phyloP scores from a whole-genome alignment of 2,888 invertebrate genomes.

The Latrodectus hesperus region DNA sequence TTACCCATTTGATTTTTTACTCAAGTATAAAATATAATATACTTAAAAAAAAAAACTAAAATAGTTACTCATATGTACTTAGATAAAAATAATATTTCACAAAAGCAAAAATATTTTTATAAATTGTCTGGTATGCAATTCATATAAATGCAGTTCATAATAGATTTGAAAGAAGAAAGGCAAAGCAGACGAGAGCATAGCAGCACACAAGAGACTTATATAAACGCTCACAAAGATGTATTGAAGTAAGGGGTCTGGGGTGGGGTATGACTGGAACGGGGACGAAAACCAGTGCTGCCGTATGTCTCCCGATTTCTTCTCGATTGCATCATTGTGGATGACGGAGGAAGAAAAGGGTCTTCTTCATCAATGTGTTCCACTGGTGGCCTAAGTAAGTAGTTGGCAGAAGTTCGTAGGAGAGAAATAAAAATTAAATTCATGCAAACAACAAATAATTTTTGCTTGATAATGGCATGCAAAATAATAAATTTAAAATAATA shows the following conservation, averaged over 20 bases:
- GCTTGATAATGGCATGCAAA: conserved; percentile 2
- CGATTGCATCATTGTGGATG: conserved; percentile 37
- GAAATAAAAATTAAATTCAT: conserved; percentile 31
- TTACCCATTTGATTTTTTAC: too few species aligned
- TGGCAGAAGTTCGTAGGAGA: not conserved
- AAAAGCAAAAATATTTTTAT: too few species aligned
- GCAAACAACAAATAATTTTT: conserved; percentile 5
- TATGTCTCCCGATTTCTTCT: conserved; percentile 69
- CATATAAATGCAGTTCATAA: too few species aligned
- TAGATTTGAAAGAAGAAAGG: not conserved
- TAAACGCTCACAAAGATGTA: conserved; percentile 69
- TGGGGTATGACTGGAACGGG: conserved; percentile 71
- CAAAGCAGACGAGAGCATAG: not conserved
- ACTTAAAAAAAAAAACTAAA: too few species aligned
- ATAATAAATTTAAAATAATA: conserved; percentile 11
- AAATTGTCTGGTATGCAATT: too few species aligned
- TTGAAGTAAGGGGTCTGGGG: conserved; percentile 72
- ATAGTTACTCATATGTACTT: too few species aligned
- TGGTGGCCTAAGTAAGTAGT: conserved; percentile 44
- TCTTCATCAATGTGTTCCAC: conserved; percentile 68
- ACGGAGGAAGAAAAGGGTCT: conserved; percentile 69
- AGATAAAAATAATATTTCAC: too few species aligned
- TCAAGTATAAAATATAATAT: too few species aligned
- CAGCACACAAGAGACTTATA: conserved; percentile 49
- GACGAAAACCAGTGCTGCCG: conserved; percentile 66